phyloP scores from a whole-genome alignment of 2,888 invertebrate species.

The Latrodectus elegans region DNA sequence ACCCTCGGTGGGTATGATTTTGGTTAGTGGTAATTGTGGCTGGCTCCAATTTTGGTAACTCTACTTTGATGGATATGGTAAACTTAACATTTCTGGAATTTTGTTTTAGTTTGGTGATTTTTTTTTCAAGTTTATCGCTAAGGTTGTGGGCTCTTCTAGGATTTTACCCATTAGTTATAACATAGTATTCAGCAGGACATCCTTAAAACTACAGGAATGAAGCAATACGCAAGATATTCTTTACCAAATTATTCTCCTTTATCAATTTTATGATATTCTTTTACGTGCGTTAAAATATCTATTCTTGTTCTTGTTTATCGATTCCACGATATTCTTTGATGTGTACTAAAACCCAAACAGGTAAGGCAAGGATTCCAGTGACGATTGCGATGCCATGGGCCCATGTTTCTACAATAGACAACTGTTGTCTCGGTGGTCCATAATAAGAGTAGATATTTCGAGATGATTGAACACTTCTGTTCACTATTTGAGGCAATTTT shows the following conservation, averaged over 20 bases:
- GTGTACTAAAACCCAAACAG: constrained; percentile 33
- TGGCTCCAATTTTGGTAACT: too few species aligned
- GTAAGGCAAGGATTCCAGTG: constrained; percentile 34
- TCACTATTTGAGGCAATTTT: constrained; percentile 22
- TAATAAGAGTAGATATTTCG: constrained; percentile 38
- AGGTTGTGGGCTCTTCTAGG: too few species aligned
- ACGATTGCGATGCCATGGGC: constrained; percentile 24
- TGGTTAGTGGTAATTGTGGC: too few species aligned
- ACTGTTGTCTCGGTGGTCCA: constrained; percentile 28
- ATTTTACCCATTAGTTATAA: not conserved
- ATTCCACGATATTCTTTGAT: constrained; percentile 51
- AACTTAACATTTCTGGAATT: too few species aligned
- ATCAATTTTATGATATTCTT: not conserved
- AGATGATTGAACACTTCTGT: not conserved
- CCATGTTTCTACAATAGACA: constrained; percentile 52
- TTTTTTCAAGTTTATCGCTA: too few species aligned
- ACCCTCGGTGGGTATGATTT: too few species aligned
- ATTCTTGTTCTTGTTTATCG: constrained; percentile 20
- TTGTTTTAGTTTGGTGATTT: too few species aligned
- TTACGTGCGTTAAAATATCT: not conserved
- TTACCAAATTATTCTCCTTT: not conserved
- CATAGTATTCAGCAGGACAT: not conserved
- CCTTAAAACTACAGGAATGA: not conserved
- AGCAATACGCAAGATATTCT: not conserved
- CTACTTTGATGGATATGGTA: too few species aligned